phyloP scores from a whole-genome alignment of 2,888 invertebrate genomes.

The Plagiodera versicolora region DNA sequence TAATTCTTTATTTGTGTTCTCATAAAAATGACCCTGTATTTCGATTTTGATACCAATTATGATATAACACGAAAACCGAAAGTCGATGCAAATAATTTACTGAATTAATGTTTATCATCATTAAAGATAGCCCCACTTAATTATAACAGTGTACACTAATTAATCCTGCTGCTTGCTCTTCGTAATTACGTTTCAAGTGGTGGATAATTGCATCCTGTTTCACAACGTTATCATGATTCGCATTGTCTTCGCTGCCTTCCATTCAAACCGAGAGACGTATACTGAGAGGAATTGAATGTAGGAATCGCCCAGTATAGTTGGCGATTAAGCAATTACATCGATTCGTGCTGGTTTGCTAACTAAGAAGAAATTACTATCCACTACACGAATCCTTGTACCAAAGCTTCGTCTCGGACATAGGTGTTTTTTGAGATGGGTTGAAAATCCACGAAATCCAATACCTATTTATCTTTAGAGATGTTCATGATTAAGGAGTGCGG shows the following conservation, averaged over 20 bases:
- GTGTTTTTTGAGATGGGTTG: too few relatives aligned
- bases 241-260: constrained; percentile 18
- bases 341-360: too few relatives aligned
- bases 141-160: constrained; percentile 37
- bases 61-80: not conserved
- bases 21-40: too few relatives aligned
- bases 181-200: constrained; percentile 38
- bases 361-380: too few relatives aligned
- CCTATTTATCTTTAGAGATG: too few relatives aligned
- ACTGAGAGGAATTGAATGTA: not conserved
- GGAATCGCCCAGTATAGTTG: too few relatives aligned
- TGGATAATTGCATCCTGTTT: constrained; percentile 42
- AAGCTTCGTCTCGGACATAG: too few relatives aligned
- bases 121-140: constrained; percentile 26
- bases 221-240: constrained; percentile 35
- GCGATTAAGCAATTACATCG: too few relatives aligned
- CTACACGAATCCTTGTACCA: too few relatives aligned
- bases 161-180: constrained; percentile 35
- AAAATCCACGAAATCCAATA: too few relatives aligned
- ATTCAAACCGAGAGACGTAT: not conserved
- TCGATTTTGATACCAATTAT: not conserved
- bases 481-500: too few relatives aligned
- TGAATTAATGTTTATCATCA: not conserved
- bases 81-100: not conserved
- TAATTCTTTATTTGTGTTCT: too few relatives aligned